Evolutionary conservation across 1,140 invertebrate species (phyloP).

Genomic region (Dreissena rostriformis): DNA sequence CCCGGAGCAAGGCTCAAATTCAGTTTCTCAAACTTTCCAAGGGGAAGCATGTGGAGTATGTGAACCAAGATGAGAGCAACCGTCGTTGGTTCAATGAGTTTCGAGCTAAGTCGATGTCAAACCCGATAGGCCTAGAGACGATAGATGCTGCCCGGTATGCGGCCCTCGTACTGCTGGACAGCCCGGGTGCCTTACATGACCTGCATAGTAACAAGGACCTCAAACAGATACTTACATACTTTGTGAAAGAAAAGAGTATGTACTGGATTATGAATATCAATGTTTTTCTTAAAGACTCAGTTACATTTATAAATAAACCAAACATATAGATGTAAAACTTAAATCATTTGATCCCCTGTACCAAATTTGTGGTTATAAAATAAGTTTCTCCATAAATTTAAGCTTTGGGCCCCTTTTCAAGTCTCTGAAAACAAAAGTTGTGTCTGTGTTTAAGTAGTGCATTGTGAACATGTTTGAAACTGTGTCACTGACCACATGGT

Average conservation of each 20-base stretch:
- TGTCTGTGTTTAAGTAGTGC: no score
- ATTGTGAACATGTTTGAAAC: no score
- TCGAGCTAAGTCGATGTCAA: slow-evolving; percentile 77
- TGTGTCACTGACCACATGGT: no score
- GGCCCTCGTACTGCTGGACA: slow-evolving; percentile 80
- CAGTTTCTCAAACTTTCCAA: slow-evolving; percentile 54
- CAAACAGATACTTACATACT: slow-evolving; percentile 77
- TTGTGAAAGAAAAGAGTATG: slow-evolving; percentile 81
- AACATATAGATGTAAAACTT: no score
- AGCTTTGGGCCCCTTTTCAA: no score
- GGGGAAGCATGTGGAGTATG: slow-evolving; percentile 79
- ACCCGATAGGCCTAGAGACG: slow-evolving; percentile 78
- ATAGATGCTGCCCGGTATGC: slow-evolving; percentile 82
- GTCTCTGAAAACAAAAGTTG: no score
- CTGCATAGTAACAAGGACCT: slow-evolving; percentile 78
- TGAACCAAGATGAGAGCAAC: slow-evolving; percentile 80
- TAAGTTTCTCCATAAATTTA: no score
- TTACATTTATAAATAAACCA: no score
- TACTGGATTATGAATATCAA: not conserved
- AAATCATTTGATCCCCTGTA: no score
- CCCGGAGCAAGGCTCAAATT: no score
- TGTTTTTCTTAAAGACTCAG: no score
- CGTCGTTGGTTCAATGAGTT: slow-evolving; percentile 81
- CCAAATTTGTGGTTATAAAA: no score
- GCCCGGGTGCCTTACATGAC: slow-evolving; percentile 80